Percentiles rank a stretch among this genome's conserved stretches.
Conservation (phyloP, 2,888 invertebrate species). For the Tribolium freemani region DNA sequence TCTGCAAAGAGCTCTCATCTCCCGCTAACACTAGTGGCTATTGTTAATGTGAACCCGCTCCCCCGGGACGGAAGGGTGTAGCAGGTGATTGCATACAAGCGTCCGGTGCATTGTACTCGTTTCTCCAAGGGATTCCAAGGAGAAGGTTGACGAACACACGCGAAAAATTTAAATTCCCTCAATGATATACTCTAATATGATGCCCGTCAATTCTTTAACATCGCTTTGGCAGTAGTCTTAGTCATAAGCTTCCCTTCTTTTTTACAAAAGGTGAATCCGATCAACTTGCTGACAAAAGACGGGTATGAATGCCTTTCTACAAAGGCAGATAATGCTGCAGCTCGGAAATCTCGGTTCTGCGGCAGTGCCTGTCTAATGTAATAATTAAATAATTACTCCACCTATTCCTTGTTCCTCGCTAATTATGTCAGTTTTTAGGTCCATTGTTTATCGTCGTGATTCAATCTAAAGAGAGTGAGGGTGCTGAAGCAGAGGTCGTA, state of each 20-base stretch:
- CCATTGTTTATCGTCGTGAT: constrained; percentile 52
- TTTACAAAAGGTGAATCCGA: constrained; percentile 35
- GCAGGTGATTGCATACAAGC: constrained; percentile 41
- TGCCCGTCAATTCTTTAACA: constrained; percentile 16
- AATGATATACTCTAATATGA: constrained; percentile 8
- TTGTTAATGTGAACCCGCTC: constrained; percentile 28
- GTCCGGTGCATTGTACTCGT: constrained; percentile 36
- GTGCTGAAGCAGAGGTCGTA: constrained; percentile 38
- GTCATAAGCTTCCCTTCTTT: constrained; percentile 27
- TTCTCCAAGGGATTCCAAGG: constrained; percentile 9
- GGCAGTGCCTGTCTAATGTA: constrained; percentile 50
- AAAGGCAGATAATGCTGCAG: constrained; percentile 31
- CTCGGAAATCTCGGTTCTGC: constrained; percentile 30
- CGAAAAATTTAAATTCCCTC: constrained; percentile 22
- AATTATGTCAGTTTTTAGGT: constrained; percentile 54
- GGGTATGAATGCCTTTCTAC: constrained; percentile 26
- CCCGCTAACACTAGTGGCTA: constrained; percentile 21
- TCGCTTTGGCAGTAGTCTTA: constrained; percentile 11
- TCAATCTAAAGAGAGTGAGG: constrained; percentile 36
- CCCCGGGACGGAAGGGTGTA: constrained; percentile 27
- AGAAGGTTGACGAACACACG: constrained; percentile 19
- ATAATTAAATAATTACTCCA: constrained; percentile 66
- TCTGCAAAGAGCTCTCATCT: constrained; percentile 18
- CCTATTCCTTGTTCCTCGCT: constrained; percentile 62
- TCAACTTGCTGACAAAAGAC: constrained; percentile 35